These are phyloP conservation scores for Emydura subglobosa DNA, from an alignment of 2,113 vertebrate genomes.

Conservation along the genomic window DNA sequence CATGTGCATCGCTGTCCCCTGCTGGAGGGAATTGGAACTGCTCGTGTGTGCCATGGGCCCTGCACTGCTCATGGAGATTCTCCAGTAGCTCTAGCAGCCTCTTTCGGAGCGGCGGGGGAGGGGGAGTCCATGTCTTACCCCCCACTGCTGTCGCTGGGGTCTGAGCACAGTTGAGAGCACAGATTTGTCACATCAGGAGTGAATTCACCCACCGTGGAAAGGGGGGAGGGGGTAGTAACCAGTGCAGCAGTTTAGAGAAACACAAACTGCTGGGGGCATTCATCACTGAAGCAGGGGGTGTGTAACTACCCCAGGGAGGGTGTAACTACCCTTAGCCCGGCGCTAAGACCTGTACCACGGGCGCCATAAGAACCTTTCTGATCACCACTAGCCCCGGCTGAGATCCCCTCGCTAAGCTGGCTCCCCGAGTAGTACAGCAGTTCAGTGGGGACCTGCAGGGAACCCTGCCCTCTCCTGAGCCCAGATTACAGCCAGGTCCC, in stretches of 20 bases:
- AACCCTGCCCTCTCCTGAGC: not conserved
- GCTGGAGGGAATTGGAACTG: not conserved
- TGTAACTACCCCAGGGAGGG: too few relatives aligned
- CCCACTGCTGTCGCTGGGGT: not conserved
- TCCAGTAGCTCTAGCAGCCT: not conserved
- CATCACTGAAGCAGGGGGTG: too few relatives aligned
- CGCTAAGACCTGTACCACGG: too few relatives aligned
- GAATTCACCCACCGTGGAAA: not conserved
- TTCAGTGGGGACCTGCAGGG: too few relatives aligned
- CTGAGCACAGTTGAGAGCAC: not conserved
- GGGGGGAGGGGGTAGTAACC: too few relatives aligned
- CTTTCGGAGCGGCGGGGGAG: not conserved
- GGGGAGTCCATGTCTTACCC: not conserved
- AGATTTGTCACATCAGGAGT: not conserved
- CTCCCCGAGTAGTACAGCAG: too few relatives aligned
- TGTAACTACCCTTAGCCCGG: too few relatives aligned
- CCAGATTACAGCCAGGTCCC: too few relatives aligned
- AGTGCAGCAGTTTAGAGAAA: too few relatives aligned
- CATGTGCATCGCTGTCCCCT: not conserved
- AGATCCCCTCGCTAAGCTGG: too few relatives aligned
- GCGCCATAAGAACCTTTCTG: not conserved
- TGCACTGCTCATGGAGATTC: not conserved
- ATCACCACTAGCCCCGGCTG: not conserved
- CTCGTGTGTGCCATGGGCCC: not conserved
- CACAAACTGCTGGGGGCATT: too few relatives aligned